Evolutionary conservation across 1,140 invertebrate genomes (phyloP), one percentile per base, ranked within the genome.

Genomic region (Drosophila sproati): DNA sequence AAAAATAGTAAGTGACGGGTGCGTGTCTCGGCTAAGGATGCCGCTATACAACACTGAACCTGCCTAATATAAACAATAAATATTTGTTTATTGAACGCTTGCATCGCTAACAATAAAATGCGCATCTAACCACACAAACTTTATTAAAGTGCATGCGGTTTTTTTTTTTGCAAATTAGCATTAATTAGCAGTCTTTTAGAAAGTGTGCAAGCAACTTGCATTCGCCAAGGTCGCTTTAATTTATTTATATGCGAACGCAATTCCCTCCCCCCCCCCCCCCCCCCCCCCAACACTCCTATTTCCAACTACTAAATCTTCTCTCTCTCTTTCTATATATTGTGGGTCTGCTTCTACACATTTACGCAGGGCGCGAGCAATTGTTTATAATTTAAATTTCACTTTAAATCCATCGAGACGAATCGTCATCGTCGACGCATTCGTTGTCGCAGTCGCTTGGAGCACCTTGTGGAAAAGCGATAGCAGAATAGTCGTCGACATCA

Each of bases 401-500:
- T 80, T 87, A 76, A 57, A 64, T 68, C 51, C 59, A 68, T 54
- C 51, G 45, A 32, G 51, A 20, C 71, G 32, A 60, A 47, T 48
- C 43, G 57, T 20, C 5, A 29, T n/a, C 3, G 32, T 20, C 20
- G 20, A 20, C 39, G 56, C 20, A 20, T 20, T 52, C 37, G 48
- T 12, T 28, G 48, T 47, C 31, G 51, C 7, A 39, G 10, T 20
- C 34, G 45, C 41, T 66, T 47, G 78, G 59, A 76, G 82, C 78
- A 87, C 67, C 75, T 72, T 77, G 83, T 77, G 69, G 77, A 83
- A 80, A 88, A 74, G 83, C 83, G 64, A 79, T 82, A 82, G 72
- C 64, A 39, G 20, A 20, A 20, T 37, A 35, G 10, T 8, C 10
- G 60, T 31, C 61, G 32, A 29, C 48, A 39, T n/a, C 70, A 41